Conservation (phyloP, 2,113 vertebrate genomes). For the Eretmochelys imbricata region DNA sequence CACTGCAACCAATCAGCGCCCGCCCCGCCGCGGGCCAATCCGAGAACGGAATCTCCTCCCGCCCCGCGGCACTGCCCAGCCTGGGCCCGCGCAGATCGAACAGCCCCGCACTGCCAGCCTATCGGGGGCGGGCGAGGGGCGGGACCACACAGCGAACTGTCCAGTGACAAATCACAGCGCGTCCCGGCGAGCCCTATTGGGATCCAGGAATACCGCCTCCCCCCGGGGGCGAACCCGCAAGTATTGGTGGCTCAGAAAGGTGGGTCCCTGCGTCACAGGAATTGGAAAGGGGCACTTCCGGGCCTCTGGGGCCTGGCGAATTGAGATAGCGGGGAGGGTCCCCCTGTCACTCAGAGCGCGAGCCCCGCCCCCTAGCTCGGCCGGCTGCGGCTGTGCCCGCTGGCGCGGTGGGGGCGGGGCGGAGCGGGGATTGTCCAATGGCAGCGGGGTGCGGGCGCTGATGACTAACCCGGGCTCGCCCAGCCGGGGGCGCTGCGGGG, state of each 20-base stretch:
- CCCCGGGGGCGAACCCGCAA: accelerated
- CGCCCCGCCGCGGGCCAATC: background rate
- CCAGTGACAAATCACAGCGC: slow-evolving; percentile 74
- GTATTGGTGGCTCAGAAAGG: accelerated
- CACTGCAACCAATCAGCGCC: background rate
- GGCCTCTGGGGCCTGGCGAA: background rate
- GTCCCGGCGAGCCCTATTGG: slow-evolving; percentile 6
- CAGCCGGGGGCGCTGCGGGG: accelerated
- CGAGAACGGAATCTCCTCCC: slow-evolving; percentile 6
- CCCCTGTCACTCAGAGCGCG: background rate
- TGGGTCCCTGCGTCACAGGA: accelerated
- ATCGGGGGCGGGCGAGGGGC: background rate
- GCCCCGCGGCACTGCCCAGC: background rate
- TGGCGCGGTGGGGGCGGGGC: no score
- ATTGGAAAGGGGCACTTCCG: background rate
- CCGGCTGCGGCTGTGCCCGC: no score
- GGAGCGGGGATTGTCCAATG: background rate
- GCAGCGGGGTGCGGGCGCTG: no score
- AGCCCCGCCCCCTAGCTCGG: background rate
- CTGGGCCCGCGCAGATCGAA: background rate
- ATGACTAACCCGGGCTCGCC: no score
- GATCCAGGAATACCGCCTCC: background rate
- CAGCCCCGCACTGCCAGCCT: background rate
- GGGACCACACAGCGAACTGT: accelerated
- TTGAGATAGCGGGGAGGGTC: no score